Evolutionary conservation across 1,140 invertebrate genomes (phyloP).

Genomic region (Aphis gossypii): DNA sequence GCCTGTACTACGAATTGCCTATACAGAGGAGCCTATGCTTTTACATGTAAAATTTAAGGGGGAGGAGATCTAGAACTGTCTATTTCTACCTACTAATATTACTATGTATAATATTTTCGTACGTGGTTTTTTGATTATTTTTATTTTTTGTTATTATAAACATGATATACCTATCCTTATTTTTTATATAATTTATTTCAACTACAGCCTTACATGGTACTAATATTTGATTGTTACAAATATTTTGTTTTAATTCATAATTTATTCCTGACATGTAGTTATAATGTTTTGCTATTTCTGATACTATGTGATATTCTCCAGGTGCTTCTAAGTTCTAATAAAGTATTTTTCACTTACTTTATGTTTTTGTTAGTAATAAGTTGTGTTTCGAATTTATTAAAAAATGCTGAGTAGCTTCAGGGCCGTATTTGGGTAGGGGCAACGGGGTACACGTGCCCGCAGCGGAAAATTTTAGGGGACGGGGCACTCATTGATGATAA

Average conservation of each 20-base stretch:
- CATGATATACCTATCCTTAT: not conserved
- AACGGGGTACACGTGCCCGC: not conserved
- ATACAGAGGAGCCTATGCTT: too few species aligned
- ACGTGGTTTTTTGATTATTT: not conserved
- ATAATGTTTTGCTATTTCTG: too few species aligned
- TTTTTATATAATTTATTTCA: not conserved
- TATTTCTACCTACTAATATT: too few species aligned
- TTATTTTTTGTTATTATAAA: too few species aligned
- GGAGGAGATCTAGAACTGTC: too few species aligned
- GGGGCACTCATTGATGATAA: constrained; percentile 11
- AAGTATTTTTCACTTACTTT: not conserved
- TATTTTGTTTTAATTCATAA: not conserved
- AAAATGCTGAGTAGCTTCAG: not conserved
- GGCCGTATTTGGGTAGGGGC: constrained; percentile 20
- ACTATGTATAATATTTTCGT: too few species aligned
- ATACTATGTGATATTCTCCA: not conserved
- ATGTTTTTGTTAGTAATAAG: not conserved
- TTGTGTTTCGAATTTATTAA: not conserved
- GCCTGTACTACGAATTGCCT: too few species aligned
- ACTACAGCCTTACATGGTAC: not conserved
- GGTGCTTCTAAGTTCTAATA: not conserved
- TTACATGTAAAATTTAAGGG: too few species aligned
- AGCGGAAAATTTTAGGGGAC: not conserved
- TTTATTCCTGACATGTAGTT: too few species aligned
- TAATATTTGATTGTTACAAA: not conserved